Base-by-base conservation (phyloP, 37 sponge, comb jelly and placozoan species). In the Chondrilla cf. caribensis region DNA sequence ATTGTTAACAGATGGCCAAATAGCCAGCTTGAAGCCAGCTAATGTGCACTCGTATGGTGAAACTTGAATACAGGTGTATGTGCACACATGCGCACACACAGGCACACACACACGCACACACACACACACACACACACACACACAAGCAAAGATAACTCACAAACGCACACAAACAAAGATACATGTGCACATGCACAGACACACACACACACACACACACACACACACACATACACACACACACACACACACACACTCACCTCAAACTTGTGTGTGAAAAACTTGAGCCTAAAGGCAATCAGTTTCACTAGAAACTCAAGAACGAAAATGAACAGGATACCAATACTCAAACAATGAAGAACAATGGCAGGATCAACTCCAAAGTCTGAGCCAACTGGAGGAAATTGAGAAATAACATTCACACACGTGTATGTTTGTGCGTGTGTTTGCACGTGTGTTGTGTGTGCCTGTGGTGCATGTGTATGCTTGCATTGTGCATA, bases 181-280 rank as follows among this genome's bases (percentile, higher is more conserved):
- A 47, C 51, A 47, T 47, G 11, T 11, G 6, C 51, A 47, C 51
- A 47, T 11, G 11, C 51, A 47, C 51, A 47, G 9, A 47, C 51
- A 47, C 51, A 47, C 51, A 47, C 51, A 47, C 51, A 47, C 51
- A 47, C 51, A 47, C 51, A 47, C 51, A 62, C 64, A 62, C 64
- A 62, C 64, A 62, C 29, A 28, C 29, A 62, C 25, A 29, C 29
- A n/a, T 15, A 62, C 29, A 62, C 29, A 28, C 25, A 62, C 29
- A 28, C 25, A 29, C 64, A 62, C 25, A 28, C 64, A 62, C 51
- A 47, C 51, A 33, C 40, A 85, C 80, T 22, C 68, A 85, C 86
- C 68, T 95, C 95, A 81, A 95, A 88, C 73, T 89, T 95, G 85
- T 95, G 95, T 2, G 91, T 90, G 67, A 95, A 95, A 58, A 88